Evolutionary conservation across 2,113 vertebrate species (phyloP), one percentile per base, ranked within the genome.

Genomic region (Apodemus speciosus): DNA sequence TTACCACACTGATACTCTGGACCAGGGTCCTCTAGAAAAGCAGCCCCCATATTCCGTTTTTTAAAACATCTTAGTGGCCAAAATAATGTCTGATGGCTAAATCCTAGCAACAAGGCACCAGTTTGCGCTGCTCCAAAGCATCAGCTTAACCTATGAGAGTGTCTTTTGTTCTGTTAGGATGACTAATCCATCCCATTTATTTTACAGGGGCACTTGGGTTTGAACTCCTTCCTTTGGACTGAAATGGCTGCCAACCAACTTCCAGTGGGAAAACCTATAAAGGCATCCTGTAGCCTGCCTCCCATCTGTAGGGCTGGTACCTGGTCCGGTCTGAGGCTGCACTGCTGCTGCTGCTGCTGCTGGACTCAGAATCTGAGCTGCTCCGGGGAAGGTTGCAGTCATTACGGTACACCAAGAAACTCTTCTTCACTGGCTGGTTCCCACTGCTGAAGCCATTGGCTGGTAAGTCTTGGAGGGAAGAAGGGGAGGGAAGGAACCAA

Each of bases 291-390:
- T 9, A 43, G 27, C 1, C 4, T 15, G 40, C 83, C 27, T 77
- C 35, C 60, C 23, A 69, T 15, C 25, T 53, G 15, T 9, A 76
- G 40, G 62, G 64, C 58, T 0, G 3, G 68, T 98, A 99, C 99
- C 99, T 99, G 98, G 99, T 99, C 56, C 99, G 98, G 97, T 99
- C 99, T 0, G 99, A 99, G n/a, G 99, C 99, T 0, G 99, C 99
- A 0, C 99, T 99, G 98, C 99, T 99, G 97, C 99, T 99, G 98
- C 99, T 99, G 97, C 98, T 99, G 98, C 98, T 99, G 95, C 99
- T 99, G 94, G 99, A 99, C 96, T 99, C 99, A 0, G 99, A 99
- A 97, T 99, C 99, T 0, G 99, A 99, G 97, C 99, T 99, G 97
- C 99, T 99, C 3, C 99, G 99, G 35, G 99, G 99, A 40, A 99